These are phyloP conservation scores for Saccostrea echinata DNA, from an alignment of 1,140 invertebrate genomes.

Conservation along the genomic window DNA sequence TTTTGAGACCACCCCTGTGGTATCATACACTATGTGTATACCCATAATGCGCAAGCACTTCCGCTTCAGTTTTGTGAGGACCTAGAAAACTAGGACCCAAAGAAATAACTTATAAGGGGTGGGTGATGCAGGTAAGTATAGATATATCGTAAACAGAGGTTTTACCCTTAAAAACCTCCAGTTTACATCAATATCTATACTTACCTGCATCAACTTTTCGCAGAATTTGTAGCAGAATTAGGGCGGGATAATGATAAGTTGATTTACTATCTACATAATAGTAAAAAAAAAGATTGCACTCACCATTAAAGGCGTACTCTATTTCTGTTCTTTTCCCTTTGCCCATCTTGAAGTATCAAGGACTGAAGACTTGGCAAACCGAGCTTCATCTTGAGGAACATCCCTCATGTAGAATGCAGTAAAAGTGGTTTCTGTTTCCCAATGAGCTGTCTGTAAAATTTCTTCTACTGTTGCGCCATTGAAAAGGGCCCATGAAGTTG, in stretches of 20 bases:
- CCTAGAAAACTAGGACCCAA: no score
- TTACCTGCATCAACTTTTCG: no score
- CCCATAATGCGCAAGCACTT: no score
- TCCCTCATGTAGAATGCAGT: conserved; percentile 30
- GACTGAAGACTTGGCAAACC: conserved; percentile 23
- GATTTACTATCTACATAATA: neutral
- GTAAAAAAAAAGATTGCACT: neutral
- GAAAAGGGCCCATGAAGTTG: conserved; percentile 26
- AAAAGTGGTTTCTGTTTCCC: neutral
- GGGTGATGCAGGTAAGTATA: no score
- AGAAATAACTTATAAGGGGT: no score
- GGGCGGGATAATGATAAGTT: neutral
- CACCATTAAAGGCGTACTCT: neutral
- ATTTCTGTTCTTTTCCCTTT: conserved; percentile 3
- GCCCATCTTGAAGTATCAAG: neutral
- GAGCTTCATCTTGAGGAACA: neutral
- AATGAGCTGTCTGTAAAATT: neutral
- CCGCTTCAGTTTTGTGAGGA: no score
- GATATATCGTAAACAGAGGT: no score
- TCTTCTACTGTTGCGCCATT: conserved; percentile 10
- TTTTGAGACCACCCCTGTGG: no score
- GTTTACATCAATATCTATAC: no score
- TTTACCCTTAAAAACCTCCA: no score
- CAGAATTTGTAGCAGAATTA: no score
- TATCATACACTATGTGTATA: no score